Base-by-base conservation (phyloP, 2,888 invertebrate species). In the Drosophila testacea region DNA sequence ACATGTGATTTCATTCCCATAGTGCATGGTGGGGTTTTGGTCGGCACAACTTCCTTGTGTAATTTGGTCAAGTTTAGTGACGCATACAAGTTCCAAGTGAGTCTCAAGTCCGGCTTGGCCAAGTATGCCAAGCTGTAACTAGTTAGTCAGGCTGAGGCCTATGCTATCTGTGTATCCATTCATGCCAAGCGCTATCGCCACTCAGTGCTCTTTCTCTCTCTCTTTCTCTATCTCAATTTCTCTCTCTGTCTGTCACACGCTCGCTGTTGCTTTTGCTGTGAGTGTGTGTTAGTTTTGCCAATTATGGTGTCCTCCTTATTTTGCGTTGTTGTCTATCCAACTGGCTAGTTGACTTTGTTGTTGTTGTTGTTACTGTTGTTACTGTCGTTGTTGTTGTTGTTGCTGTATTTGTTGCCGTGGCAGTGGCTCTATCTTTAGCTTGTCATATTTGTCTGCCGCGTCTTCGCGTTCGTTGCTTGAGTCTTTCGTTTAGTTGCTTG, bases 251-350 rank as follows among this genome's bases (percentile, higher is more conserved):
- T 59, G 6, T 61, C 54, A 34, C 38, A 54, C 55, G 52, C 42
- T 11, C 22, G 28, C 30, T 48, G 38, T 39, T 16, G 38, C 60
- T 65, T 30, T 54, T 6, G 63, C 16, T 51, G 27, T 61, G 48
- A 64, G 57, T 62, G 51, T 70, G 68, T 87, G 73, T 85, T 74
- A 80, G 81, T 79, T 77, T 79, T 89, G 80, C 90, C 86, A 88
- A 89, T 89, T 89, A 86, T 89, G 88, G 90, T 89, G 85, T 85
- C 88, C 86, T 86, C 86, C 75, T 89, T 86, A 85, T 89, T 86
- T 89, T 76, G 76, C 69, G 73, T 69, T 69, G 77, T 67, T 85
- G 85, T 82, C 79, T 73, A 73, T 68, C 66, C 73, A 73, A 60
- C 83, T 71, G 65, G 69, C 77, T 73, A 65, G 69, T 73, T 77